These are phyloP conservation scores for Mythimna loreyi DNA, from an alignment of 2,888 invertebrate species.

Conservation along the genomic window DNA sequence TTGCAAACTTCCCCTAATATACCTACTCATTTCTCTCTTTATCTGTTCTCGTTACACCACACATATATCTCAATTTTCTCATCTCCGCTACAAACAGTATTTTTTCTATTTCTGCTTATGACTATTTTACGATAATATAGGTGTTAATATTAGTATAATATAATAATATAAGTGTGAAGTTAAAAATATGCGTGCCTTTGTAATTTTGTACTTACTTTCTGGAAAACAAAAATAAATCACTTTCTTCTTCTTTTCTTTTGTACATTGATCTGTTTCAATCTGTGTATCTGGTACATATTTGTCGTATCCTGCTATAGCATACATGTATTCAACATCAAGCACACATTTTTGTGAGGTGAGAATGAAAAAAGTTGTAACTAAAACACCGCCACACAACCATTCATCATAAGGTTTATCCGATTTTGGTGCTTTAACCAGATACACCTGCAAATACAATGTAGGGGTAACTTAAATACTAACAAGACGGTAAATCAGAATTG, in stretches of 20 bases:
- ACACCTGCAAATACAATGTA: constrained; percentile 12
- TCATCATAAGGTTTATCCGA: not conserved
- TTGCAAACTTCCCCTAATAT: no score
- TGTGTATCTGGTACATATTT: constrained; percentile 10
- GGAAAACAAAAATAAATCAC: constrained; percentile 10
- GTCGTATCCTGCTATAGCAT: constrained; percentile 17
- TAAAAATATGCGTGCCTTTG: not conserved
- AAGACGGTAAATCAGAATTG: no score
- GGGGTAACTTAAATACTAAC: not conserved
- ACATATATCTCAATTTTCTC: no score
- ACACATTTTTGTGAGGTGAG: constrained; percentile 15
- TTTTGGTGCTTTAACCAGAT: constrained; percentile 32
- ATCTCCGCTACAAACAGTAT: no score
- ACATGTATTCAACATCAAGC: constrained; percentile 10
- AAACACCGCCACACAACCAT: constrained; percentile 27
- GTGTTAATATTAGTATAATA: no score
- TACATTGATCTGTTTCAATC: constrained; percentile 13
- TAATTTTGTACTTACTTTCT: constrained; percentile 1
- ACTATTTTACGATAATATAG: not conserved
- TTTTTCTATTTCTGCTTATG: not conserved
- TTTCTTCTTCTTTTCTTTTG: constrained; percentile 18
- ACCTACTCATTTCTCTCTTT: no score
- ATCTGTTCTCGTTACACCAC: no score
- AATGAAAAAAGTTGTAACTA: constrained; percentile 31
- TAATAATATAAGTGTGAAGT: no score